These are phyloP conservation scores for Aegithalos caudatus DNA, from an alignment of 2,113 vertebrate genomes.

Conservation along the genomic window DNA sequence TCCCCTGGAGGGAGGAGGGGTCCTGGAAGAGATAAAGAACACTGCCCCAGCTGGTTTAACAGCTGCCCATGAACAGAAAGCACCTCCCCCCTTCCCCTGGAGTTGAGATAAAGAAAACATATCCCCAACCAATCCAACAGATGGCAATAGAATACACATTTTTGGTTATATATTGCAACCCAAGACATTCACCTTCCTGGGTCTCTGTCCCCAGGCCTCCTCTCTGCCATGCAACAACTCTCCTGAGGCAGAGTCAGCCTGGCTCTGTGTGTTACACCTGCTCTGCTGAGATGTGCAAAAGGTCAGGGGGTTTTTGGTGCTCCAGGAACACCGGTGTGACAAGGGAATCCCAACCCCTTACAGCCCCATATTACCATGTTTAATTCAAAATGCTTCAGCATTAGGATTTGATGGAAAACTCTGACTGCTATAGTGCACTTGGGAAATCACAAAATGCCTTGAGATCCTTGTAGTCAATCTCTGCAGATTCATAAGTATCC, in stretches of 20 bases:
- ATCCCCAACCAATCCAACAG: background rate
- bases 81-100: background rate
- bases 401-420: background rate
- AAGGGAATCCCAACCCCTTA: background rate
- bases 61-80: background rate
- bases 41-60: background rate
- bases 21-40: background rate
- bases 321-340: background rate
- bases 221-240: background rate
- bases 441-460: background rate
- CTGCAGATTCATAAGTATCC: background rate
- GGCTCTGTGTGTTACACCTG: background rate
- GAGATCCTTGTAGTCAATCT: background rate
- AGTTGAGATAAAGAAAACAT: background rate
- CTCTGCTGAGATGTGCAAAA: background rate
- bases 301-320: background rate
- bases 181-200: background rate
- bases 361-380: background rate
- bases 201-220: background rate
- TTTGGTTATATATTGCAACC: background rate
- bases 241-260: background rate
- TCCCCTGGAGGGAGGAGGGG: background rate
- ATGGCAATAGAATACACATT: background rate
- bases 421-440: background rate
- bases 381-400: background rate